phyloP scores from a whole-genome alignment of 2,797 vertebrate species.

The Xerus rutilus region DNA sequence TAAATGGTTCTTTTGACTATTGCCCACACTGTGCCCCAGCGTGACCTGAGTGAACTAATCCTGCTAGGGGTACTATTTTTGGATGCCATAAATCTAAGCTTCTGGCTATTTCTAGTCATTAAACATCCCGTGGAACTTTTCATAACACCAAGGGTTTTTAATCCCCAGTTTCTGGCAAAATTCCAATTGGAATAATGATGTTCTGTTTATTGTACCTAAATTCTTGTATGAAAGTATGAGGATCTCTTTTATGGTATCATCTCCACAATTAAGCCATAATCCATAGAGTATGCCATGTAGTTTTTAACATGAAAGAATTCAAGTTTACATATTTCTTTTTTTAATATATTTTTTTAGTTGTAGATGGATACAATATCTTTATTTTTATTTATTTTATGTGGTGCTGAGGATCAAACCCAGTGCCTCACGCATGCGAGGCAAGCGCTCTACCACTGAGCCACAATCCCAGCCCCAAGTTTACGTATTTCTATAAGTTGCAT shows the following conservation, averaged over 20 bases:
- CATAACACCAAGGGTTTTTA: conserved; percentile 81
- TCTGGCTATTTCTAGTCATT: conserved; percentile 83
- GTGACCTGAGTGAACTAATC: conserved; percentile 74
- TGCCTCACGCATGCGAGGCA: no score
- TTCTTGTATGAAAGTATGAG: conserved; percentile 48
- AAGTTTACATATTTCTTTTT: conserved; percentile 44
- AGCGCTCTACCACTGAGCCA: no score
- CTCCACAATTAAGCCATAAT: conserved; percentile 67
- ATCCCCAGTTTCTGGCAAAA: conserved; percentile 80
- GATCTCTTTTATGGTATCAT: conserved; percentile 61
- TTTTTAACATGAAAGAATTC: conserved; percentile 55
- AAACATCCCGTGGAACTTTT: conserved; percentile 83
- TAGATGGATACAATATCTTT: no score
- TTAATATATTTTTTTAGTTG: no score
- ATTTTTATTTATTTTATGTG: no score
- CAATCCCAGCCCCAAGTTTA: not conserved
- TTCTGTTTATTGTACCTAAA: conserved; percentile 78
- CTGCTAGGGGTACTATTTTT: conserved; percentile 77
- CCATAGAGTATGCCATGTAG: not conserved
- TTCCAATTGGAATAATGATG: conserved; percentile 79
- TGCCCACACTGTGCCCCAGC: conserved; percentile 80
- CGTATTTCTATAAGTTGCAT: conserved; percentile 46
- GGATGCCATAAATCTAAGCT: conserved; percentile 81
- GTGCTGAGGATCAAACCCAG: no score
- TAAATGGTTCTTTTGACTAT: conserved; percentile 75